Evolutionary conservation across 2,113 vertebrate species (phyloP).

Genomic region (Thunnus thynnus): DNA sequence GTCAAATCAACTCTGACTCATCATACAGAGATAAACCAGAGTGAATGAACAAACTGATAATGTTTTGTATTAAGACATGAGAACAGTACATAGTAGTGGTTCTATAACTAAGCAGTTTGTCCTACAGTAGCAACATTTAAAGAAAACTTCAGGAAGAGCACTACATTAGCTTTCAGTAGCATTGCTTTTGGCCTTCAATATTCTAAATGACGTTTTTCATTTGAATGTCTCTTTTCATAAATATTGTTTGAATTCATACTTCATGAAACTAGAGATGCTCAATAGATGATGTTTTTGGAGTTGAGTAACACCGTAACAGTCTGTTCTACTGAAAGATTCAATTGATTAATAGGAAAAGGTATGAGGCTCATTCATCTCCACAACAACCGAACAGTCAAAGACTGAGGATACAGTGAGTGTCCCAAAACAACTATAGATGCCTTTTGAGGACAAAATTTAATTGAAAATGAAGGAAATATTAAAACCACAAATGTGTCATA

Average conservation of each 20-base stretch:
- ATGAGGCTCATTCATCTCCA: slow-evolving; percentile 3
- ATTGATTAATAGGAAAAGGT: neutral
- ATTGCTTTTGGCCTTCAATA: too few species aligned
- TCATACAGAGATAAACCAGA: neutral
- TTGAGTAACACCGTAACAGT: neutral
- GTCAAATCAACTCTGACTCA: too few species aligned
- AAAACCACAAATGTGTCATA: slow-evolving; percentile 35
- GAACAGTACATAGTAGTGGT: too few species aligned
- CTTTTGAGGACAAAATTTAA: slow-evolving; percentile 2
- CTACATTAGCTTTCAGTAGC: too few species aligned
- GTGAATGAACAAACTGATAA: neutral
- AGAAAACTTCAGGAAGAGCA: too few species aligned
- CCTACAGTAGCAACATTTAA: too few species aligned
- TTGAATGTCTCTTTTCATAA: too few species aligned
- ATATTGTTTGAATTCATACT: too few species aligned
- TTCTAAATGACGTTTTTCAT: too few species aligned
- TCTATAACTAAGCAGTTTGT: too few species aligned
- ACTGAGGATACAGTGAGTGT: neutral
- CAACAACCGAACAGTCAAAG: slow-evolving; percentile 1
- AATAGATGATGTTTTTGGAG: neutral
- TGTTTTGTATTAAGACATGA: too few species aligned
- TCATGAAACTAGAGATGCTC: too few species aligned
- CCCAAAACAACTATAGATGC: neutral
- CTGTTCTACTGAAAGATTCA: neutral
- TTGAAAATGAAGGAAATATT: slow-evolving; percentile 25